phyloP scores from a whole-genome alignment of 2,113 vertebrate genomes.

The Cheilinus undulatus region DNA sequence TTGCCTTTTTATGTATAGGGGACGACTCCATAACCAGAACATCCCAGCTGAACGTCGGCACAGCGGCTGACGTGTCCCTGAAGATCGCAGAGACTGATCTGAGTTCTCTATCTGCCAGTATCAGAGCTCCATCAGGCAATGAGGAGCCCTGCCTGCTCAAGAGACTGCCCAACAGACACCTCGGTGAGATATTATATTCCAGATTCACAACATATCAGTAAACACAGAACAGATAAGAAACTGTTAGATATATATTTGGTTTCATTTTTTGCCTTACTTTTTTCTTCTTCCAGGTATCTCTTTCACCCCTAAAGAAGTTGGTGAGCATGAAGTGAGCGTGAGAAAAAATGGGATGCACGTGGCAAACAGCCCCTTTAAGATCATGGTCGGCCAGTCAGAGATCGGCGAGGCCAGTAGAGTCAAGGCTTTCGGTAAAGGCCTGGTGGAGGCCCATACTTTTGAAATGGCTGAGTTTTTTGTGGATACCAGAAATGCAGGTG shows the following conservation, averaged over 20 bases:
- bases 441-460: conserved; percentile 91
- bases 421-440: conserved; percentile 91
- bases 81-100: conserved; percentile 97
- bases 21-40: conserved; percentile 93
- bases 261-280: not conserved
- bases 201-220: conserved; percentile 7
- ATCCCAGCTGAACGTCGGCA: conserved; percentile 94
- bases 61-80: conserved; percentile 93
- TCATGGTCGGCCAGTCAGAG: conserved; percentile 94
- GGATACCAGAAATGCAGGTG: conserved; percentile 95
- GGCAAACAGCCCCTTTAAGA: conserved; percentile 98
- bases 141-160: conserved; percentile 97
- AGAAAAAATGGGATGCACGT: conserved; percentile 91
- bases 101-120: conserved; percentile 92
- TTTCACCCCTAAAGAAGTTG: conserved; percentile 98
- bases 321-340: conserved; percentile 96
- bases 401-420: conserved; percentile 95
- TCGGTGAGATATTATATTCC: conserved; percentile 82
- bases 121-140: conserved; percentile 93
- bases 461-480: conserved; percentile 95
- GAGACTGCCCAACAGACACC: conserved; percentile 93
- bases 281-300: conserved; percentile 88
- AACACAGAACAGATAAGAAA: conserved; percentile 23
- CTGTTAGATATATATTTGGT: conserved; percentile 6
- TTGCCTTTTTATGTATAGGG: conserved; percentile 75